Conservation (phyloP, 2,888 invertebrate genomes). For the Tigriopus californicus region DNA sequence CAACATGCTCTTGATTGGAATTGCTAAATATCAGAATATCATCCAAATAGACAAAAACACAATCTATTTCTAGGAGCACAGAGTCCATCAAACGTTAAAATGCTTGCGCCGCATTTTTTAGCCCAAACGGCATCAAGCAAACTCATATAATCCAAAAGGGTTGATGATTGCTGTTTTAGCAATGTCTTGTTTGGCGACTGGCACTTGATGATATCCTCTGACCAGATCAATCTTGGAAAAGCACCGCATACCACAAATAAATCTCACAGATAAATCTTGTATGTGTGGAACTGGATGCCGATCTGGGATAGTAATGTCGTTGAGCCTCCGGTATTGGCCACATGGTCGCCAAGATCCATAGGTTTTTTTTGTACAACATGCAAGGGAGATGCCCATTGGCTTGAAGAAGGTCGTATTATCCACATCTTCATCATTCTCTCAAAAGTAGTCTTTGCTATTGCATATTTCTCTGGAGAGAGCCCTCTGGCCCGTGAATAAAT, state of each 20-base stretch:
- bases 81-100: conserved; percentile 27
- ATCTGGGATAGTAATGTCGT: conserved; percentile 24
- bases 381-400: conserved; percentile 22
- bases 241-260: background rate
- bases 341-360: conserved; percentile 25
- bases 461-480: background rate
- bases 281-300: conserved; percentile 25
- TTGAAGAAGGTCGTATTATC: no score
- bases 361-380: conserved; percentile 24
- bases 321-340: conserved; percentile 26
- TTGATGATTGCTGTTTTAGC: conserved; percentile 26
- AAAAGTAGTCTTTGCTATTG: no score
- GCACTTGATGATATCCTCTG: conserved; percentile 27
- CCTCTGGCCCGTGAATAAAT: background rate
- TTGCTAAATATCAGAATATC: conserved; percentile 23
- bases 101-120: conserved; percentile 27
- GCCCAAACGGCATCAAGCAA: conserved; percentile 25
- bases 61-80: conserved; percentile 22
- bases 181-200: conserved; percentile 24
- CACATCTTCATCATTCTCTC: no score
- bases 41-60: conserved; percentile 24
- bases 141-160: conserved; percentile 26
- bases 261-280: background rate
- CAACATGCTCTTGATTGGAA: background rate
- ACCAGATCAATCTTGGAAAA: conserved; percentile 21